These are phyloP conservation scores for Nycticebus coucang DNA, from an alignment of 2,113 vertebrate genomes.

Conservation along the genomic window DNA sequence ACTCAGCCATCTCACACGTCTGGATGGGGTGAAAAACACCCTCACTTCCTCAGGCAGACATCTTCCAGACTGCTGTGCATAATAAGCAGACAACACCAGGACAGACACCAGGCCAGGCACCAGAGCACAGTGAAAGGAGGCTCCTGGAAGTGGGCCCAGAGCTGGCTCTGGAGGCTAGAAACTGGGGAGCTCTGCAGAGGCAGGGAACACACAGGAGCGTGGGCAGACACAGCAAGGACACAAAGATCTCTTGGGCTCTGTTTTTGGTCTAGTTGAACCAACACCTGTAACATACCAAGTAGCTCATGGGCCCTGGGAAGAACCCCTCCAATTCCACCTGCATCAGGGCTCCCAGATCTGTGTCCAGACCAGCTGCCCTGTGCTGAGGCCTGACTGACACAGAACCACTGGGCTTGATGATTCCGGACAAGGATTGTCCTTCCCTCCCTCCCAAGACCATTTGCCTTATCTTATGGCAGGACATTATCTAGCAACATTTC, in stretches of 20 bases:
- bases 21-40: neutral
- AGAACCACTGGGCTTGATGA: conserved; percentile 35
- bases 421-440: conserved; percentile 56
- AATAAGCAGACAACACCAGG: neutral
- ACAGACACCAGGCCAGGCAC: neutral
- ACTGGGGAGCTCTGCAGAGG: neutral
- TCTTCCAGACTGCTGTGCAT: neutral
- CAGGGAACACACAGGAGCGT: neutral
- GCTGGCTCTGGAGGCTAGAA: neutral
- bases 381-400: neutral
- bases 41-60: neutral
- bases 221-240: neutral
- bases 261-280: neutral
- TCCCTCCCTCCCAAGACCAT: conserved; percentile 52
- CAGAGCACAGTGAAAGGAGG: neutral
- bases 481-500: conserved; percentile 57
- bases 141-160: neutral
- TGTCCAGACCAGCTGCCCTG: neutral
- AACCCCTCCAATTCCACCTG: conserved; percentile 31
- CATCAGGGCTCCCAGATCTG: neutral
- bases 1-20: neutral
- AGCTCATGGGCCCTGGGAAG: conserved; percentile 24
- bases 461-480: conserved; percentile 48
- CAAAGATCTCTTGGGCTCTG: neutral
- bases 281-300: conserved; percentile 39